These are phyloP conservation scores for Pararge aegeria DNA, from an alignment of 1,140 invertebrate genomes.

Conservation along the genomic window DNA sequence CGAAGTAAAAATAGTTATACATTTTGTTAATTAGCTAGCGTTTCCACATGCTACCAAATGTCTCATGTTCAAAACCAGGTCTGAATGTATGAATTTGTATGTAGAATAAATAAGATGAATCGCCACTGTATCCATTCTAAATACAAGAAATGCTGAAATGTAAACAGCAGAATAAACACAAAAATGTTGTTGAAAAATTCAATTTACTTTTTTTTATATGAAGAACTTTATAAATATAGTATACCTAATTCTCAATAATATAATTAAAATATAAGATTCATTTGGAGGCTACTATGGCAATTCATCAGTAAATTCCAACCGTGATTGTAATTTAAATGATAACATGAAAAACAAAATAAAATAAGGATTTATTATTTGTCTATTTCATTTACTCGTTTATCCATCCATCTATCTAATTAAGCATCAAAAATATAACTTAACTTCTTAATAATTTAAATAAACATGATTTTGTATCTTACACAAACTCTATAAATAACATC, in stretches of 20 bases:
- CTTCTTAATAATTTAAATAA: constrained; percentile 33
- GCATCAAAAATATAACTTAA: constrained; percentile 42
- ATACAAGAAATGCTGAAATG: no score
- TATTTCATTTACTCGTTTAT: constrained; percentile 53
- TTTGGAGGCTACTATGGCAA: not conserved
- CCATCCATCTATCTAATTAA: constrained; percentile 34
- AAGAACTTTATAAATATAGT: not conserved
- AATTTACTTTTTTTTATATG: no score
- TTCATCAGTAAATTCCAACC: constrained; percentile 52
- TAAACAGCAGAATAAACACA: no score
- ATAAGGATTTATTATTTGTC: constrained; percentile 61
- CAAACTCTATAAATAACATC: constrained; percentile 53
- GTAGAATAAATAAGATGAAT: constrained; percentile 39
- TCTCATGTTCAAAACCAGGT: constrained; percentile 60
- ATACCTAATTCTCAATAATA: no score
- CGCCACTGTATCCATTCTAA: not conserved
- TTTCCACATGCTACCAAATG: constrained; percentile 50
- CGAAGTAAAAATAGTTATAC: constrained; percentile 29
- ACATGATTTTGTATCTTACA: constrained; percentile 54
- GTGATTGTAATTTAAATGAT: constrained; percentile 65
- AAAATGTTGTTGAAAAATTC: no score
- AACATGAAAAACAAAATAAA: constrained; percentile 60
- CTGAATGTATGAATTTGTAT: constrained; percentile 67
- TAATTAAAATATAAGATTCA: no score
- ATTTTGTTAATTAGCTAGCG: constrained; percentile 36